phyloP scores from a whole-genome alignment of 2,797 vertebrate genomes.

The Pseudotriccus pelzelni region DNA sequence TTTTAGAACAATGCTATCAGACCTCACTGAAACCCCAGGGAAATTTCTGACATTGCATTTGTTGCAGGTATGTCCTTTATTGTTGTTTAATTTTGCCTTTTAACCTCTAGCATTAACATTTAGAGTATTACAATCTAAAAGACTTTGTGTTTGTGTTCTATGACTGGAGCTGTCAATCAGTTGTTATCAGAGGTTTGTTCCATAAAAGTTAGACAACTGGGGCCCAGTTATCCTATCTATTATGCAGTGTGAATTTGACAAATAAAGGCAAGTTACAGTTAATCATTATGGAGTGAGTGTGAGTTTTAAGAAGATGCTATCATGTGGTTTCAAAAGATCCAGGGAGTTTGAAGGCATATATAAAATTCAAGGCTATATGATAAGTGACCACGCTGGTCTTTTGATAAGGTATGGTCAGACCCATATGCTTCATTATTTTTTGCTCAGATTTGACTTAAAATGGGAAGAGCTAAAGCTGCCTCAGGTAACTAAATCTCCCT shows the following conservation, averaged over 20 bases:
- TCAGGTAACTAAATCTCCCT: neutral
- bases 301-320: neutral
- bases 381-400: neutral
- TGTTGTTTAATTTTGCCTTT: slow-evolving; percentile 47
- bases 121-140: slow-evolving; percentile 33
- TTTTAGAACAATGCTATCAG: neutral
- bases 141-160: slow-evolving; percentile 46
- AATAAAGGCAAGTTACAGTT: slow-evolving; percentile 56
- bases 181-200: slow-evolving; percentile 48
- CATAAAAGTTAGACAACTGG: slow-evolving; percentile 49
- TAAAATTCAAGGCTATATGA: neutral
- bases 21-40: neutral
- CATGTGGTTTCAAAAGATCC: neutral
- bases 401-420: neutral
- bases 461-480: neutral
- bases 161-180: slow-evolving; percentile 57
- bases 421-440: neutral
- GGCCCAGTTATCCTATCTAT: slow-evolving; percentile 56
- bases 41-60: neutral
- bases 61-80: slow-evolving; percentile 9
- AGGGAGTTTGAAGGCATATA: neutral
- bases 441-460: neutral
- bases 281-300: neutral
- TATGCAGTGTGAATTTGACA: slow-evolving; percentile 50
- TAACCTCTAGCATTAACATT: neutral